Evolutionary conservation across 92 coral and sea anemone genomes (phyloP), one percentile per base, ranked within the genome.

Genomic region (Phymanthus crucifer): DNA sequence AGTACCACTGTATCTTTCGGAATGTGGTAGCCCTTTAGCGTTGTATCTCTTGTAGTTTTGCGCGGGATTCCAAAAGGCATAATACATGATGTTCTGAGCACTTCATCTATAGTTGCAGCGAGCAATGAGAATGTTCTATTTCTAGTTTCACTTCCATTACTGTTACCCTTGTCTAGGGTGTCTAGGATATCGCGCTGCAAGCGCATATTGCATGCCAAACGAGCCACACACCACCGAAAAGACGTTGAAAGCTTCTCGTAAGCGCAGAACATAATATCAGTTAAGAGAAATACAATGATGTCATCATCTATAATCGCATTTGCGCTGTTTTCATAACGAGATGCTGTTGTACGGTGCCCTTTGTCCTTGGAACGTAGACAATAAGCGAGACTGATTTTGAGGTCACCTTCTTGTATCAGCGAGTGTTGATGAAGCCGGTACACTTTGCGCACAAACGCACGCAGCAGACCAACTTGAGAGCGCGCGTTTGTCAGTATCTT

Each of bases 11-110:
- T 91, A n/a, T 84, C 70, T 69, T 82, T 76, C 12, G 94, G 94
- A 1, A 91, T 72, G 3, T 35, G 17, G 76, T 78, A 84, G 23
- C 87, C 84, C n/a, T 58, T 37, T 17, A 91, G 36, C 6, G 37
- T 70, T 5, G 94, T 87, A 12, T 91, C 91, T 26, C 85, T 73
- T 64, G 67, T 73, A 24, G 94, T 84, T 40, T 79, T 73, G 32
- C 84, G 91, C 38, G 91, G 90, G 21, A 91, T 50, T 23, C 85
- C 85, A 65, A 80, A 84, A 17, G 94, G 94, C 31, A 87, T 56
- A 8, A 83, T 72, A 11, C 85, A 74, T 3, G 85, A 35, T 35
- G 77, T 58, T 52, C 94, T 86, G 19, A 91, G 73, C 19, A 77
- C 80, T 56, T 91, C 94, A 45, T 82, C 31, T 40, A 88, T 71